These are phyloP conservation scores for Atethmia centrago DNA, from an alignment of 2,888 invertebrate species.

Conservation along the genomic window DNA sequence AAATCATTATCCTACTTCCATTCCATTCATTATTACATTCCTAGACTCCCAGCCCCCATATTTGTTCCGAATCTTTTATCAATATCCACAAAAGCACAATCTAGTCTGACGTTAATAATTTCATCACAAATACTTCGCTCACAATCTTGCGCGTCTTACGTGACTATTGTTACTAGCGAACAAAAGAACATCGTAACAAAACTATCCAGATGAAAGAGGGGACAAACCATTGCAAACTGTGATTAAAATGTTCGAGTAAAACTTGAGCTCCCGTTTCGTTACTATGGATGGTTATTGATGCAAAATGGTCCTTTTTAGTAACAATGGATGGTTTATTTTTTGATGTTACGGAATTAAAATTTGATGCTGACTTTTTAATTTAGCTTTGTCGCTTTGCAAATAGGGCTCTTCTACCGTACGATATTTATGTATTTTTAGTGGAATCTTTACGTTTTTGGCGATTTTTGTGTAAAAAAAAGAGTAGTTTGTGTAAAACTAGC, in stretches of 20 bases:
- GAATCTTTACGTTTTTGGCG: neutral
- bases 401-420: neutral
- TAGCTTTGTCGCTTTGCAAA: neutral
- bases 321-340: constrained; percentile 9
- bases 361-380: neutral
- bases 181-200: constrained; percentile 65
- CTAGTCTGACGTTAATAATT: constrained; percentile 59
- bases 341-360: neutral
- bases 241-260: constrained; percentile 65
- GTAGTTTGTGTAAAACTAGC: no score
- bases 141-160: constrained; percentile 57
- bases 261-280: constrained; percentile 37
- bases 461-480: neutral
- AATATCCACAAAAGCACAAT: constrained; percentile 60
- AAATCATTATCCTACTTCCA: neutral
- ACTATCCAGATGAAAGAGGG: constrained; percentile 64
- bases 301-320: constrained; percentile 25
- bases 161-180: constrained; percentile 64
- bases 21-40: constrained; percentile 46
- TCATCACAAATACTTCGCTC: constrained; percentile 61
- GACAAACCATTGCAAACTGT: constrained; percentile 67
- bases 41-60: constrained; percentile 29
- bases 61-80: constrained; percentile 57
- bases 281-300: constrained; percentile 42
- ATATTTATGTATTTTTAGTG: neutral